phyloP scores from a whole-genome alignment of 1,140 invertebrate species.

The Drosophila funebris region DNA sequence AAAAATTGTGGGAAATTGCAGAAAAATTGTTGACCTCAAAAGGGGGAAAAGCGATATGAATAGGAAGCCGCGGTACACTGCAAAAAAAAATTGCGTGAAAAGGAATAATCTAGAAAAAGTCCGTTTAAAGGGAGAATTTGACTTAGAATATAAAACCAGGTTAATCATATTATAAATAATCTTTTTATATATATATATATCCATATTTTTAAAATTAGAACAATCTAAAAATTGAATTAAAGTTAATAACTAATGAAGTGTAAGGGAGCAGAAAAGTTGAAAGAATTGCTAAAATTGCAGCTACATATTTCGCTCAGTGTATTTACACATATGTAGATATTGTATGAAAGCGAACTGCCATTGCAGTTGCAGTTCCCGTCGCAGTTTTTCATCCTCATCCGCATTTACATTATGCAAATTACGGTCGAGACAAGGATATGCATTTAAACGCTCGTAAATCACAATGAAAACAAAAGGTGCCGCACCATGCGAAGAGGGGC shows the following conservation, averaged over 20 bases:
- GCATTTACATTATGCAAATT: constrained; percentile 78
- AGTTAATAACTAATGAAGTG: too few relatives aligned
- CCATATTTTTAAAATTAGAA: too few relatives aligned
- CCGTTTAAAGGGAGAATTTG: neutral
- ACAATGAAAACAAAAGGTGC: constrained; percentile 77
- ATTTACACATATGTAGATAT: neutral
- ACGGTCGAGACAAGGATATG: constrained; percentile 68
- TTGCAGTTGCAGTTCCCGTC: constrained; percentile 17
- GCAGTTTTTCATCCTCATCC: constrained; percentile 40
- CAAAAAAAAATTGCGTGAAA: neutral
- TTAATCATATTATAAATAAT: too few relatives aligned
- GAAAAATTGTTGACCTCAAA: constrained; percentile 69
- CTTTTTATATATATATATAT: too few relatives aligned
- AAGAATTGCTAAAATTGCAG: too few relatives aligned
- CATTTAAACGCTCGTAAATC: constrained; percentile 78
- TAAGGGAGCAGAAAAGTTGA: too few relatives aligned
- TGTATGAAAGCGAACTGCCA: constrained; percentile 22
- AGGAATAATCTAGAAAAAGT: neutral
- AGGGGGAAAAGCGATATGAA: constrained; percentile 31
- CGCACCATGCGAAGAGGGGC: constrained; percentile 11
- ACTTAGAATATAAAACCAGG: too few relatives aligned
- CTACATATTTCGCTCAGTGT: constrained; percentile 12
- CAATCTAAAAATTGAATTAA: too few relatives aligned
- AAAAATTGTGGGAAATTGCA: constrained; percentile 68
- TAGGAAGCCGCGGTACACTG: neutral